Evolutionary conservation across 2,113 vertebrate species (phyloP).

Genomic region (Dasyprocta punctata): DNA sequence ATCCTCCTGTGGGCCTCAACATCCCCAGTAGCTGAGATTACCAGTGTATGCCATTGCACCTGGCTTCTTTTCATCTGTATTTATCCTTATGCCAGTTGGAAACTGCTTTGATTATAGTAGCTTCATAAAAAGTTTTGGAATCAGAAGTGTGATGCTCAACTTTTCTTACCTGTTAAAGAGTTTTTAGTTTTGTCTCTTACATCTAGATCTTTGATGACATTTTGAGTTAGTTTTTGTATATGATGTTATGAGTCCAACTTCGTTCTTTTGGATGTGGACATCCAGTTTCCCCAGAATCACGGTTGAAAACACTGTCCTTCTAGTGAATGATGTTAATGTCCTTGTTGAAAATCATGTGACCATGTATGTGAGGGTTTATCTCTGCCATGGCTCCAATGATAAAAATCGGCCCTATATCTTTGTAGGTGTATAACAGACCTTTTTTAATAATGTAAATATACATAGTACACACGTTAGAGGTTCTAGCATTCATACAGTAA

Average conservation of each 20-base stretch:
- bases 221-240: neutral
- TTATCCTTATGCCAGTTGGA: neutral
- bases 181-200: neutral
- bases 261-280: neutral
- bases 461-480: neutral
- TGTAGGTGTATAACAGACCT: neutral
- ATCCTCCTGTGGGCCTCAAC: neutral
- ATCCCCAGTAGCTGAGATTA: neutral
- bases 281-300: neutral
- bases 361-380: neutral
- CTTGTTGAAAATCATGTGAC: slow-evolving; percentile 30
- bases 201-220: slow-evolving; percentile 17
- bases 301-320: neutral
- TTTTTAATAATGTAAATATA: neutral
- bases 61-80: neutral
- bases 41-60: neutral
- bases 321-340: neutral
- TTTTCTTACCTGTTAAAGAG: neutral
- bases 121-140: neutral
- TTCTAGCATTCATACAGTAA: neutral
- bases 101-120: neutral
- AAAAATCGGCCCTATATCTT: neutral
- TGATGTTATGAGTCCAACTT: neutral
- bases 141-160: neutral
- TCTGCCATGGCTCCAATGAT: neutral